These are phyloP conservation scores for Cavia porcellus DNA, from an alignment of 2,113 vertebrate genomes.

Conservation along the genomic window DNA sequence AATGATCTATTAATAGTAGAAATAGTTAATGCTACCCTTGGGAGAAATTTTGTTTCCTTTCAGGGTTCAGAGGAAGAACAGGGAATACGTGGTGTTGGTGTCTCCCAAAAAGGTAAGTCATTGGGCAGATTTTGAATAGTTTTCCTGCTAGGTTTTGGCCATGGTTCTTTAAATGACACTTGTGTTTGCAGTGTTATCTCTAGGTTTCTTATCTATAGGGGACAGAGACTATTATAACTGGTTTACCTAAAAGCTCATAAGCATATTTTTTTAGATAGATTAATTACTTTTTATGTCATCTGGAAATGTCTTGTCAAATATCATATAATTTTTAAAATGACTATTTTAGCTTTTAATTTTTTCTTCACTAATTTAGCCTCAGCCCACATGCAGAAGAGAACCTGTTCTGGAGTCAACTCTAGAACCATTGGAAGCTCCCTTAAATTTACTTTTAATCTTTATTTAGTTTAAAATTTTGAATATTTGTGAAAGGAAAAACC, in stretches of 20 bases:
- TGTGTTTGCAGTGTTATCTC: background rate
- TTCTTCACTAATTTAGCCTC: conserved; percentile 6
- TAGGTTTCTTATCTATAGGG: background rate
- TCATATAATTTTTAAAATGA: background rate
- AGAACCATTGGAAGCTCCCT: background rate
- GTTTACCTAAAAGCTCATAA: background rate
- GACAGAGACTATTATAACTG: background rate
- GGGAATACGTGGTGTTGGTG: background rate
- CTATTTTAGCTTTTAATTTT: conserved; percentile 21
- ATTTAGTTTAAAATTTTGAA: conserved; percentile 44
- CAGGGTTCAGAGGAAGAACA: background rate
- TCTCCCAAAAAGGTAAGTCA: background rate
- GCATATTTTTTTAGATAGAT: background rate
- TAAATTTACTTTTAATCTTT: conserved; percentile 40
- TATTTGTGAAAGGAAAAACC: background rate
- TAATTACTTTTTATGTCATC: background rate
- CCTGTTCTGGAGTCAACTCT: background rate
- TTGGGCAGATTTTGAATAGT: background rate
- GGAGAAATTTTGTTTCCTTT: background rate
- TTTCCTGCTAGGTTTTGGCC: background rate
- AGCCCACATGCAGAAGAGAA: background rate
- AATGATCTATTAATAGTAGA: background rate
- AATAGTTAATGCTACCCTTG: background rate
- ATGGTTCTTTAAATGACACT: background rate
- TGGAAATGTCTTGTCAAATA: conserved; percentile 3